phyloP scores from a whole-genome alignment of 2,888 invertebrate species.

The Platynereis dumerilii region DNA sequence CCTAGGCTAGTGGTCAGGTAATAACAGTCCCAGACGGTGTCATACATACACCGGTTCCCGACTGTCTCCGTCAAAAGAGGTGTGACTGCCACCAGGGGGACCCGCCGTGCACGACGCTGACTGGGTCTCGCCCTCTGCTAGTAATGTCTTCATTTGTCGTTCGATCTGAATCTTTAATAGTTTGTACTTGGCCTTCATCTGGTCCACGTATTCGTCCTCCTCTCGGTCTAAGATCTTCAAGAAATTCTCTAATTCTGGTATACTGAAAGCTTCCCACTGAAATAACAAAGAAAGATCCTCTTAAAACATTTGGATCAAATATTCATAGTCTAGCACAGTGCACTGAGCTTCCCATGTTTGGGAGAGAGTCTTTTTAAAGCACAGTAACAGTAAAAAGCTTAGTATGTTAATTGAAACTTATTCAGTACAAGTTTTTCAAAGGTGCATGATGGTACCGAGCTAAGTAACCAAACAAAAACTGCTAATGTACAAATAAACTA shows the following conservation, averaged over 20 bases:
- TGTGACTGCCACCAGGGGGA: not conserved
- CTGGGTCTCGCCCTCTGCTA: conserved; percentile 3
- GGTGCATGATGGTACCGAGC: too few relatives aligned
- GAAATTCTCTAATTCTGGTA: conserved; percentile 69
- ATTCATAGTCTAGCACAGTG: too few relatives aligned
- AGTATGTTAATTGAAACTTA: too few relatives aligned
- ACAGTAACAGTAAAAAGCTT: too few relatives aligned
- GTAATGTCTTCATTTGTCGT: conserved; percentile 13
- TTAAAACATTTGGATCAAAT: too few relatives aligned
- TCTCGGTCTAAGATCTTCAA: conserved; percentile 67
- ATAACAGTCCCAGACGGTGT: not conserved
- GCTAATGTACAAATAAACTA: too few relatives aligned
- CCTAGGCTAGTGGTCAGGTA: too few relatives aligned
- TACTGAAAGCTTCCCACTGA: conserved; percentile 69
- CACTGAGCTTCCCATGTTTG: too few relatives aligned
- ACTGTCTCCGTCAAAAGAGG: not conserved
- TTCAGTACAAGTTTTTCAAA: too few relatives aligned
- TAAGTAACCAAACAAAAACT: too few relatives aligned
- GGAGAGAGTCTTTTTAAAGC: too few relatives aligned
- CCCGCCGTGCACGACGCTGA: not conserved
- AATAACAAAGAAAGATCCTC: conserved; percentile 18
- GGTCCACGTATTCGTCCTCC: conserved; percentile 66
- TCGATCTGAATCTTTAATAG: conserved; percentile 20
- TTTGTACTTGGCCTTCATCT: conserved; percentile 64
- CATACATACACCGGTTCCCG: conserved; percentile 7